A percentile compares a stretch with the other conserved stretches of the same genome.
These are phyloP conservation scores for Pantherophis vulpinus DNA, from an alignment of 2,797 vertebrate genomes.

Conservation along the genomic window DNA sequence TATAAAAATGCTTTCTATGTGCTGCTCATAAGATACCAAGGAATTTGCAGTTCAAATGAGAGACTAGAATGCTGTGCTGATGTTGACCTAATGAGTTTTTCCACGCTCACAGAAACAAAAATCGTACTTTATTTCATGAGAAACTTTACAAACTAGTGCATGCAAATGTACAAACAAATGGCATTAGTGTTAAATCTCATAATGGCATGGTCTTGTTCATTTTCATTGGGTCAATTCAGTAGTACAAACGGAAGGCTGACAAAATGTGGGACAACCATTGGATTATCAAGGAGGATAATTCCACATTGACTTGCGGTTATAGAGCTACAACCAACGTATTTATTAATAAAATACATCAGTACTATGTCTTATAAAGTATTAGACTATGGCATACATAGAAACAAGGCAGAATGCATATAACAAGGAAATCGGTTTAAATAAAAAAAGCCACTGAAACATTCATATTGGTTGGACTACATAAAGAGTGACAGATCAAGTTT, in stretches of 20 bases:
- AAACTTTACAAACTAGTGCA: constrained; percentile 62
- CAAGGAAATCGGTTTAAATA: constrained; percentile 3
- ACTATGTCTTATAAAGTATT: constrained; percentile 59
- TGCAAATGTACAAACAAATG: constrained; percentile 57
- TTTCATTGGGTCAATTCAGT: constrained; percentile 30
- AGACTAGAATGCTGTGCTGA: background rate
- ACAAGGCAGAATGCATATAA: constrained; percentile 39
- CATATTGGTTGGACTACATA: constrained; percentile 11
- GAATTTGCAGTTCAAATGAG: background rate
- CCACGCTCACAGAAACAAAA: constrained; percentile 49
- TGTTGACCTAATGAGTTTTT: background rate
- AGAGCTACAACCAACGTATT: constrained; percentile 50
- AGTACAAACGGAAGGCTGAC: constrained; percentile 30
- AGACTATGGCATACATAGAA: constrained; percentile 45
- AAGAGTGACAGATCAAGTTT: background rate
- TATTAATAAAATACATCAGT: constrained; percentile 46
- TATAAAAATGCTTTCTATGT: background rate
- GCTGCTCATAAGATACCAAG: background rate
- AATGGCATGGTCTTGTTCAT: constrained; percentile 19
- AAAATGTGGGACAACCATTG: background rate
- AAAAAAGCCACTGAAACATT: constrained; percentile 32
- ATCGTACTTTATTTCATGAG: constrained; percentile 66
- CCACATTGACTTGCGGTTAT: constrained; percentile 39
- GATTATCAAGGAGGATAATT: background rate
- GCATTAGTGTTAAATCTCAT: constrained; percentile 25